Percentiles rank a stretch among this genome's conserved stretches.
Conservation (phyloP, 2,113 vertebrate genomes). For the Zosterops borbonicus region DNA sequence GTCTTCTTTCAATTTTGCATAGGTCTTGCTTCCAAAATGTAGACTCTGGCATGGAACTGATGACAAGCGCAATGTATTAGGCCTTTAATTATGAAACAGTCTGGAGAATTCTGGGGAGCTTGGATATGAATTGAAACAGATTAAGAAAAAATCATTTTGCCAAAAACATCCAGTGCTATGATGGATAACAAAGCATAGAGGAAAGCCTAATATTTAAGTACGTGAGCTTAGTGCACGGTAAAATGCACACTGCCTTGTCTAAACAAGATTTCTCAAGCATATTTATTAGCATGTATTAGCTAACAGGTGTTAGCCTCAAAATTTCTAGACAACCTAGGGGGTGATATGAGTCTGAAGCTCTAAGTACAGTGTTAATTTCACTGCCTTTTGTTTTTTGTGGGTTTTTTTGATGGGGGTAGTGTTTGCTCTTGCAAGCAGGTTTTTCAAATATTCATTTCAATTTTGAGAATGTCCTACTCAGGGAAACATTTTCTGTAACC, state of each 20-base stretch:
- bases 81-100: background rate
- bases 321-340: constrained; percentile 24
- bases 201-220: background rate
- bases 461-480: background rate
- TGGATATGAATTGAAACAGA: background rate
- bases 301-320: constrained; percentile 29
- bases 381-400: background rate
- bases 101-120: background rate
- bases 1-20: background rate
- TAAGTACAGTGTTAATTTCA: background rate
- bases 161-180: background rate
- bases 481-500: background rate
- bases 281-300: background rate
- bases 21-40: background rate
- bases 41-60: background rate
- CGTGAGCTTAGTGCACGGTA: background rate
- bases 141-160: background rate
- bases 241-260: background rate
- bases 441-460: background rate
- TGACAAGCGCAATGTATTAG: background rate
- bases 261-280: constrained; percentile 31
- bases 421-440: background rate
- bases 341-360: background rate
- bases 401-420: background rate
- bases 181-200: background rate